A percentile compares a stretch with the other conserved stretches of the same genome.
Conservation (phyloP, 2,797 vertebrate species). For the Chrosomus eos region DNA sequence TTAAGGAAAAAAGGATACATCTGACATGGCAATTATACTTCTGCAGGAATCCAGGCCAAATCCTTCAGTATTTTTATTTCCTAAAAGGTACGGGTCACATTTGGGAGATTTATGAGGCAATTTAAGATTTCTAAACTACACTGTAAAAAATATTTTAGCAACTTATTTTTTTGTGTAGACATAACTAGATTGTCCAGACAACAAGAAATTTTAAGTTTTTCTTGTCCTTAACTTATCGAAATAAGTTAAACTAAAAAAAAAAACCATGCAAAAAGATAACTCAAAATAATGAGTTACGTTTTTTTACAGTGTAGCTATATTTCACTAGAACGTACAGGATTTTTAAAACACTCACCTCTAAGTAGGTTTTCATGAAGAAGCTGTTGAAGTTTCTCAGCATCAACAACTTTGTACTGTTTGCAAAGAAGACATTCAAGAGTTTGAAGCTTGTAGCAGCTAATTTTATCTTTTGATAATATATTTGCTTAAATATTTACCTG, state of each 20-base stretch:
- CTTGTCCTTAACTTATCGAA: no score
- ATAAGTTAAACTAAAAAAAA: no score
- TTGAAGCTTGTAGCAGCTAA: neutral
- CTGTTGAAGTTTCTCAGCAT: constrained; percentile 70
- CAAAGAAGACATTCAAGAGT: neutral
- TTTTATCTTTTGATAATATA: no score
- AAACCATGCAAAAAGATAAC: no score
- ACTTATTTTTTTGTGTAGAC: no score
- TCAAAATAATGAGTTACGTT: no score
- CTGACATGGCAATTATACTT: constrained; percentile 87
- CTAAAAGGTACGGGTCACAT: neutral
- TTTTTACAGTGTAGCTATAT: no score
- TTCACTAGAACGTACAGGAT: neutral
- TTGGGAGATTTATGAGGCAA: neutral
- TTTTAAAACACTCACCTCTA: neutral
- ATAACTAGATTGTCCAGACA: no score
- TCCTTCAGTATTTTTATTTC: constrained; percentile 39
- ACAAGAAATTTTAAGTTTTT: no score
- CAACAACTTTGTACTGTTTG: constrained; percentile 69
- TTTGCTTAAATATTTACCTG: constrained; percentile 59
- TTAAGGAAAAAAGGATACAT: constrained; percentile 83
- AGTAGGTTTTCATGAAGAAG: constrained; percentile 49
- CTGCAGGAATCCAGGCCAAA: constrained; percentile 87
- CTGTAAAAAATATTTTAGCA: no score
- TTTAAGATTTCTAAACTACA: neutral